Conservation (phyloP, 2,797 vertebrate genomes). For the Amblyraja radiata region DNA sequence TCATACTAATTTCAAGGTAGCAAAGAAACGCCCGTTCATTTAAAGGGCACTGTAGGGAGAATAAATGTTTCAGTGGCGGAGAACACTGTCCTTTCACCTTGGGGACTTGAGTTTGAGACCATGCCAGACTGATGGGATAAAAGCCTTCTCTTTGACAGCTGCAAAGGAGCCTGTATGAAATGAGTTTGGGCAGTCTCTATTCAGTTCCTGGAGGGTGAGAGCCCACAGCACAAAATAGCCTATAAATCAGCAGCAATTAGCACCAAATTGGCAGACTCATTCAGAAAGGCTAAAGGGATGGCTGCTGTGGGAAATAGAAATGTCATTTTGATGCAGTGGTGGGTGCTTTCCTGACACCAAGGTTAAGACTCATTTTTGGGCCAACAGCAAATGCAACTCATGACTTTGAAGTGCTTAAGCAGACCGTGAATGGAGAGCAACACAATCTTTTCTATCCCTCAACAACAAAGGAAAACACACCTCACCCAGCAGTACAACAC, state of each 20-base stretch:
- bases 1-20: not conserved
- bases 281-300: constrained; percentile 29
- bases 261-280: constrained; percentile 22
- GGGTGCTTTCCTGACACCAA: not conserved
- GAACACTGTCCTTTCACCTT: constrained; percentile 26
- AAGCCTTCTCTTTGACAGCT: constrained; percentile 28
- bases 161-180: constrained; percentile 3
- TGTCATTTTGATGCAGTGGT: constrained; percentile 36
- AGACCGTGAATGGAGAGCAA: not conserved
- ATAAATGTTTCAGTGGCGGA: not conserved
- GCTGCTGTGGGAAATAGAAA: constrained; percentile 33
- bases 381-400: not conserved
- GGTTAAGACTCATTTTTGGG: not conserved
- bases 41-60: not conserved
- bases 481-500: not conserved
- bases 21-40: not conserved
- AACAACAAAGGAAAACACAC: not conserved
- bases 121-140: not conserved
- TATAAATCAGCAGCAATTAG: constrained; percentile 35
- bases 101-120: not conserved
- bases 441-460: not conserved
- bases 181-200: constrained; percentile 20
- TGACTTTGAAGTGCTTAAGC: constrained; percentile 10
- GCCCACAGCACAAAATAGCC: constrained; percentile 15
- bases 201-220: constrained; percentile 7